Evolutionary conservation across 2,113 vertebrate genomes (phyloP), one percentile per base, ranked within the genome.

Genomic region (Vidua chalybeata): DNA sequence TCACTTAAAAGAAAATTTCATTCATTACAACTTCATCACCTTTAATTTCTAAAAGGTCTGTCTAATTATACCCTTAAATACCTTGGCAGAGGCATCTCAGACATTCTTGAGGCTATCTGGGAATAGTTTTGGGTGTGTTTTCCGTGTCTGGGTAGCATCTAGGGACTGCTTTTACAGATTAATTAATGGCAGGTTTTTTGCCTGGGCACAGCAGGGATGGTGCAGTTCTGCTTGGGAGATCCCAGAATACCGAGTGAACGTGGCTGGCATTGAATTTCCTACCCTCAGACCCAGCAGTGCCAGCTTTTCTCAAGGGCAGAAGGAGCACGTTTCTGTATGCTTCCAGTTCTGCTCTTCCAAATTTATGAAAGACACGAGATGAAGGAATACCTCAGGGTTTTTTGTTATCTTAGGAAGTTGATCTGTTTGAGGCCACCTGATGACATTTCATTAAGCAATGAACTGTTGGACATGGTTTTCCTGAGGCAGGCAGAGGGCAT

Each of bases 1-100:
- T 89, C 62, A 27, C 30, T 72, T 52, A 35, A 56, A 74, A 35
- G n/a, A 88, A 86, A 64, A 52, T 62, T 31, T 61, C 11, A 33
- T 82, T 93, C 33, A 33, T 62, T 79, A 75, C 27, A 61, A 71
- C 49, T 84, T 78, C 15, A 4, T 86, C 83, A 84, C 56, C 49
- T 90, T 81, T 89, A 64, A 95, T 92, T 93, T 93, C 46, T 62
- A 6, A 89, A 51, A 91, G 30, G 22, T 72, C 68, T 91, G 33
- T 26, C 35, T 90, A 66, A 95, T 95, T 90, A 79, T 28, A 64
- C 45, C 27, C 55, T 61, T 55, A 78, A 89, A 72, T 45, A 82
- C 41, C 54, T 51, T 22, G 39, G 80, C 80, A 96, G 90, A 43
- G 63, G 17, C 33, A 61, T 18, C 41, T 72, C 18, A 61, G 49